phyloP scores from a whole-genome alignment of 2,113 vertebrate genomes.

The Gnathochromis pfefferi region DNA sequence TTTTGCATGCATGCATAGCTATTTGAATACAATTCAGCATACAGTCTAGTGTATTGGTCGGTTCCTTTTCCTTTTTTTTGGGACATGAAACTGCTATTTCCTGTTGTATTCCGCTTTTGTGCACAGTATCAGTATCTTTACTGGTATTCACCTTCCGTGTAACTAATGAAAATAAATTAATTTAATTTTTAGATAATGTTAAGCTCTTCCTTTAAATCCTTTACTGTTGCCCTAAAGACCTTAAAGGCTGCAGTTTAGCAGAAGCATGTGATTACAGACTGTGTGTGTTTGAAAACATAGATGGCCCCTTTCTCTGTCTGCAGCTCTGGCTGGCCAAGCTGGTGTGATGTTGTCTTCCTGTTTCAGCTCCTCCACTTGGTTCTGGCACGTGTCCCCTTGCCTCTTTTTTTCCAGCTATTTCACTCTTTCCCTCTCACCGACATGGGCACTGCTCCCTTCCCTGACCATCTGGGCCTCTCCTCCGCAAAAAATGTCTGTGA shows the following conservation, averaged over 20 bases:
- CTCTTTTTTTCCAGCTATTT: slow-evolving; percentile 15
- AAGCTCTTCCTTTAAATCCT: not conserved
- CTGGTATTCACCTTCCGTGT: not conserved
- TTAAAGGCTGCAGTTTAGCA: not conserved
- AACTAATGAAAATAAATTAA: not conserved
- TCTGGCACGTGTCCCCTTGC: slow-evolving; percentile 35
- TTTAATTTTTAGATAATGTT: not conserved
- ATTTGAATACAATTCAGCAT: not conserved
- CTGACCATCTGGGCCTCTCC: slow-evolving; percentile 67
- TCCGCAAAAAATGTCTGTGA: slow-evolving; percentile 5
- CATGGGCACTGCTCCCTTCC: slow-evolving; percentile 60
- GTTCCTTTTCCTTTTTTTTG: not conserved
- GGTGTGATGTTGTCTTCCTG: slow-evolving; percentile 51
- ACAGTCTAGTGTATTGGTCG: not conserved
- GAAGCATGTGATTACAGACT: slow-evolving; percentile 23
- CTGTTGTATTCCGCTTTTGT: not conserved
- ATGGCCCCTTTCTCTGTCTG: slow-evolving; percentile 35
- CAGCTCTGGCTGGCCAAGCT: slow-evolving; percentile 15
- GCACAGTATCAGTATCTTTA: not conserved
- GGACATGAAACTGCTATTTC: not conserved
- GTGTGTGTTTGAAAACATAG: slow-evolving; percentile 41
- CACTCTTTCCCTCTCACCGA: slow-evolving; percentile 23
- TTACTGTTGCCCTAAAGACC: not conserved
- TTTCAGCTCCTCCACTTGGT: slow-evolving; percentile 40
- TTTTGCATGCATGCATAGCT: not conserved